These are phyloP conservation scores for Suncus etruscus DNA, from an alignment of 2,113 vertebrate species.

Conservation along the genomic window DNA sequence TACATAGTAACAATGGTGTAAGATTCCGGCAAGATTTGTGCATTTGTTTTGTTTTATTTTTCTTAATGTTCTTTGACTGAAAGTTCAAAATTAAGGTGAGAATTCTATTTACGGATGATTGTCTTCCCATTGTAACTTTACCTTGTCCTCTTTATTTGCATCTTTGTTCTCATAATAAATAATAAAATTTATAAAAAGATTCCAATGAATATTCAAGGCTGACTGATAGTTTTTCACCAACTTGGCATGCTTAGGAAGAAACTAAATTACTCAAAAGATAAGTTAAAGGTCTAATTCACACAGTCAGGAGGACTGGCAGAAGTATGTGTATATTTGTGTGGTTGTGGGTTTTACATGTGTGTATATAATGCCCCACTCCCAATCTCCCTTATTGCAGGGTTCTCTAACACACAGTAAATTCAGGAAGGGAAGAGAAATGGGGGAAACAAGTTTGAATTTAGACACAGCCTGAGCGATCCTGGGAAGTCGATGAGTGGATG, in stretches of 20 bases:
- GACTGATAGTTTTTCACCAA: background rate
- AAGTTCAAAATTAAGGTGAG: too few species aligned
- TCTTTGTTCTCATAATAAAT: too few species aligned
- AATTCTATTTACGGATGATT: too few species aligned
- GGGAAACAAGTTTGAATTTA: conserved; percentile 16
- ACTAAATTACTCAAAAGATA: background rate
- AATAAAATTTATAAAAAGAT: background rate
- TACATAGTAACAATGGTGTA: background rate
- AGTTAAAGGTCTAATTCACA: background rate
- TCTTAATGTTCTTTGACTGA: too few species aligned
- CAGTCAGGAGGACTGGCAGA: background rate
- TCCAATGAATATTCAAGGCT: background rate
- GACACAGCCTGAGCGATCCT: conserved; percentile 29
- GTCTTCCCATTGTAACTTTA: too few species aligned
- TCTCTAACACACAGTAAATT: background rate
- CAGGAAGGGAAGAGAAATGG: background rate
- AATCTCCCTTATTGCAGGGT: too few species aligned
- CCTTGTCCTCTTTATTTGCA: too few species aligned
- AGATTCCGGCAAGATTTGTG: background rate
- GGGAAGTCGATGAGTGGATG: conserved; percentile 23
- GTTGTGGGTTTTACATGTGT: too few species aligned
- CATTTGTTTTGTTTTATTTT: too few species aligned
- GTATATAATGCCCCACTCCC: background rate
- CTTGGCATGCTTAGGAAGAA: conserved; percentile 7
- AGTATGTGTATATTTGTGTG: background rate